Base-by-base conservation (phyloP, 1,140 invertebrate species). In the Agraylea sexmaculata region DNA sequence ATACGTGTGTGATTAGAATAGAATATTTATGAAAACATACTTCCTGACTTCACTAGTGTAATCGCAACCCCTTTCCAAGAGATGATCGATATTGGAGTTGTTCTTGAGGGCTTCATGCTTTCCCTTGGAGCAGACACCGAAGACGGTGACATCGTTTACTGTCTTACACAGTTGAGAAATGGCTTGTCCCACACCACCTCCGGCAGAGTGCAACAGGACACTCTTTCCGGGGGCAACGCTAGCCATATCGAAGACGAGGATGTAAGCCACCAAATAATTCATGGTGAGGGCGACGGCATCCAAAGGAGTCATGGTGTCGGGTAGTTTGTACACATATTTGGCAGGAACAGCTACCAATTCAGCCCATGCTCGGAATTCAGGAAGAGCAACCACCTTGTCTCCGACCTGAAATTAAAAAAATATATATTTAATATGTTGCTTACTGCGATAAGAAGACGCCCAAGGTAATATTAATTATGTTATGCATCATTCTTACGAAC, bases 131-230 rank as follows among this genome's bases (percentile, higher is more conserved):
- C 85, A 86, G 1, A 89, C 80, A 8, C 87, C 87, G 60, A 87
- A 85, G 18, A 91, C 72, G 4, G 76, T 85, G 7, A 88, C 78
- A 52, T 87, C 75, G 7, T 78, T 70, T n/a, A 90, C 75, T 0
- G 83, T 86, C 63, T 80, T 80, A 22, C 78, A 76, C 28, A 91
- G 63, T 59, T 91, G 87, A 16, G 78, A 75, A 6, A 90, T 71
- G 2, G 87, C 87, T 65, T 83, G 80, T 36, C 87, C 87, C 68
- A 92, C 83, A 32, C 84, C 85, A 44, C 87, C 87, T 29, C 83
- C 87, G 50, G 83, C 83, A 15, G 84, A 88, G 57, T 91, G 86
- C 19, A 90, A 69, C 33, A 92, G 68, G 12, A 91, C 66, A 45
- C 76, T 83, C 61, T 89, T 87, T 37, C 83, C 84, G 30, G 78